Conservation (phyloP, 92 coral and sea anemone species). For the Palythoa caribaeorum region DNA sequence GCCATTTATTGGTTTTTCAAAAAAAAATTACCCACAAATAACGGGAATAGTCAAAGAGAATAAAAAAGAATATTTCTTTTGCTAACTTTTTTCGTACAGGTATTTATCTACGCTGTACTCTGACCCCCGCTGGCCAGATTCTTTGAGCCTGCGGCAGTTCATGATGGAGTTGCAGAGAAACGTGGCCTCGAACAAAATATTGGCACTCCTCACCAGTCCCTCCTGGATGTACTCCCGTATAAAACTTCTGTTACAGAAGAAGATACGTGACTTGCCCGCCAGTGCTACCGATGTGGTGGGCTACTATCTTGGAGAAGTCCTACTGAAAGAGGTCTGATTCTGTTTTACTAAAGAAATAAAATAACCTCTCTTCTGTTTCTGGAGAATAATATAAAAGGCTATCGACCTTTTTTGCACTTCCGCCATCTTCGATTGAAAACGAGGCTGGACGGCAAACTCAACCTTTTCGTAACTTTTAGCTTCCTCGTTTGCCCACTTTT, state of each 20-base stretch:
- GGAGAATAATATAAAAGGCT: no score
- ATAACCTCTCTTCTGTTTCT: no score
- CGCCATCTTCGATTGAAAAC: no score
- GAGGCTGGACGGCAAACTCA: no score
- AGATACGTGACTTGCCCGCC: slow-evolving; percentile 24
- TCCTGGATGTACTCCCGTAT: slow-evolving; percentile 20
- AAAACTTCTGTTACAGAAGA: slow-evolving; percentile 8
- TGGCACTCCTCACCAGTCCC: slow-evolving; percentile 4
- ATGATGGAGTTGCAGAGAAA: slow-evolving; percentile 6
- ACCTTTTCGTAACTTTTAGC: no score
- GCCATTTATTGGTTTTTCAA: no score
- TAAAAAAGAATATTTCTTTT: no score
- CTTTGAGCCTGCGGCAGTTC: background rate
- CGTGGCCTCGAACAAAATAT: background rate
- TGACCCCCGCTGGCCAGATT: slow-evolving; percentile 47
- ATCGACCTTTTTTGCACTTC: no score
- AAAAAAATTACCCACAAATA: no score
- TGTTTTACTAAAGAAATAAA: background rate
- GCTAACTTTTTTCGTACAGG: background rate
- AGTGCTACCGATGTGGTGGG: slow-evolving; percentile 36
- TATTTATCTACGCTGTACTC: slow-evolving; percentile 50
- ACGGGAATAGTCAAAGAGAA: no score
- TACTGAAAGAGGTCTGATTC: slow-evolving; percentile 23
- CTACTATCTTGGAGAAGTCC: slow-evolving; percentile 1
- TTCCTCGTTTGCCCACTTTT: no score